Evolutionary conservation across 2,888 invertebrate genomes (phyloP).

Genomic region (Acrobasis repandana): DNA sequence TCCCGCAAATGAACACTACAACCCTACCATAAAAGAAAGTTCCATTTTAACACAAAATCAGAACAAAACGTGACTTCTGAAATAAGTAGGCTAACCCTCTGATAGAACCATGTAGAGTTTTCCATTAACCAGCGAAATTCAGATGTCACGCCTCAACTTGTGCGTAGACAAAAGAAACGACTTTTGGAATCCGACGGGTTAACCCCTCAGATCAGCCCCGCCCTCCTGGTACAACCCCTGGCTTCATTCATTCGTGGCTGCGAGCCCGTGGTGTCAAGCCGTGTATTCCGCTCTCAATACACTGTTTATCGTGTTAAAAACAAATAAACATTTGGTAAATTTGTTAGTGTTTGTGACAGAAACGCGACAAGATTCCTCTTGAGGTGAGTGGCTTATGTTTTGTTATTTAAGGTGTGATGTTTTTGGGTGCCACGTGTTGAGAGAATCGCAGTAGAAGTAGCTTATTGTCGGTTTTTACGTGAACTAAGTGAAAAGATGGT

Average conservation of each 20-base stretch:
- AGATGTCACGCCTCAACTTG: slow-evolving; percentile 29
- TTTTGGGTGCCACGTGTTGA: slow-evolving; percentile 24
- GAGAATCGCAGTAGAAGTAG: slow-evolving; percentile 4
- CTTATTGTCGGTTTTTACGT: slow-evolving; percentile 28
- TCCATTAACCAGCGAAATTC: slow-evolving; percentile 51
- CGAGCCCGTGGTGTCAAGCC: slow-evolving; percentile 46
- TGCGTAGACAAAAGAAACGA: slow-evolving; percentile 24
- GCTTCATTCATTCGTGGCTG: slow-evolving; percentile 71
- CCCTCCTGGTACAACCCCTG: slow-evolving; percentile 65
- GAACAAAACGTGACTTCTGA: slow-evolving; percentile 35
- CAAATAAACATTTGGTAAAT: slow-evolving; percentile 56
- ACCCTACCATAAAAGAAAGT: slow-evolving; percentile 30
- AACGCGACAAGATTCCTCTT: slow-evolving; percentile 1
- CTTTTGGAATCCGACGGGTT: slow-evolving; percentile 48
- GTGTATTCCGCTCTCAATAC: slow-evolving; percentile 33
- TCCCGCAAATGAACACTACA: slow-evolving; percentile 31
- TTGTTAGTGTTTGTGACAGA: slow-evolving; percentile 30
- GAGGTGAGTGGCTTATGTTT: slow-evolving; percentile 24
- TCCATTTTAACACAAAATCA: slow-evolving; percentile 26
- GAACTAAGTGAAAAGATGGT: slow-evolving; percentile 24
- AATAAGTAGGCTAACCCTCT: slow-evolving; percentile 40
- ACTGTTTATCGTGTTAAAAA: slow-evolving; percentile 48
- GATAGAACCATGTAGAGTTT: slow-evolving; percentile 57
- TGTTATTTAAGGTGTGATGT: neutral
- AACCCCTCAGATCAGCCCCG: slow-evolving; percentile 56